Percentiles rank a stretch among this genome's conserved stretches.
These are phyloP conservation scores for Drosophila putrida DNA, from an alignment of 2,888 invertebrate genomes.

Conservation along the genomic window DNA sequence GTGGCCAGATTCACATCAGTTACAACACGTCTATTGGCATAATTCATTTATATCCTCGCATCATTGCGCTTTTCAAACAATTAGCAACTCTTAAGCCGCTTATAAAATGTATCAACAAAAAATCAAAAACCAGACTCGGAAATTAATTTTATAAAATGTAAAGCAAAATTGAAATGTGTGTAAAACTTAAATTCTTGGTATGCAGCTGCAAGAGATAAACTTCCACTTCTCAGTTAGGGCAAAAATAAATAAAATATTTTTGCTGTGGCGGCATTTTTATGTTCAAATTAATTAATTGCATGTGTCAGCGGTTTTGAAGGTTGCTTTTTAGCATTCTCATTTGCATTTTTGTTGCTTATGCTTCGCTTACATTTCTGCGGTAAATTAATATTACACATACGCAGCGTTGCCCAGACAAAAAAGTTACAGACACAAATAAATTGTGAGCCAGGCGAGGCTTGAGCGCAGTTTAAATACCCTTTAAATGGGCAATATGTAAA, in stretches of 20 bases:
- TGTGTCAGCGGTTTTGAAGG: constrained; percentile 72
- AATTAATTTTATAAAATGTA: constrained; percentile 35
- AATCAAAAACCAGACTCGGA: constrained; percentile 10
- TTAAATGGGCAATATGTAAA: background rate
- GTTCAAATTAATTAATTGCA: constrained; percentile 76
- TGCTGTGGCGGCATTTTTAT: constrained; percentile 54
- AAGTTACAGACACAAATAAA: background rate
- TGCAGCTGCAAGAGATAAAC: constrained; percentile 2
- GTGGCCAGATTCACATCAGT: constrained; percentile 3
- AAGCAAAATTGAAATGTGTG: background rate
- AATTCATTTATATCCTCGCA: constrained; percentile 1
- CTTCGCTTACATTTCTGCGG: constrained; percentile 41
- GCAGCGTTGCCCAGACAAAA: constrained; percentile 19
- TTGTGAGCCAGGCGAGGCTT: background rate
- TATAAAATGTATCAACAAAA: constrained; percentile 31
- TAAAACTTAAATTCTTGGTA: background rate
- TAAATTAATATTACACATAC: constrained; percentile 51
- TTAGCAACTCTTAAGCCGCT: constrained; percentile 69
- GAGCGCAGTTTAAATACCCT: constrained; percentile 23
- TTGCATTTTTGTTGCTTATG: constrained; percentile 50
- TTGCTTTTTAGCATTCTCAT: constrained; percentile 54
- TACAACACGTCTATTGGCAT: constrained; percentile 6
- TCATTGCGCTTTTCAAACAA: constrained; percentile 45
- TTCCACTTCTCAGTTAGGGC: background rate
- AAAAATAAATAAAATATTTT: constrained; percentile 38